Evolutionary conservation across 2,888 invertebrate species (phyloP).

Genomic region (Desoria tigrina): DNA sequence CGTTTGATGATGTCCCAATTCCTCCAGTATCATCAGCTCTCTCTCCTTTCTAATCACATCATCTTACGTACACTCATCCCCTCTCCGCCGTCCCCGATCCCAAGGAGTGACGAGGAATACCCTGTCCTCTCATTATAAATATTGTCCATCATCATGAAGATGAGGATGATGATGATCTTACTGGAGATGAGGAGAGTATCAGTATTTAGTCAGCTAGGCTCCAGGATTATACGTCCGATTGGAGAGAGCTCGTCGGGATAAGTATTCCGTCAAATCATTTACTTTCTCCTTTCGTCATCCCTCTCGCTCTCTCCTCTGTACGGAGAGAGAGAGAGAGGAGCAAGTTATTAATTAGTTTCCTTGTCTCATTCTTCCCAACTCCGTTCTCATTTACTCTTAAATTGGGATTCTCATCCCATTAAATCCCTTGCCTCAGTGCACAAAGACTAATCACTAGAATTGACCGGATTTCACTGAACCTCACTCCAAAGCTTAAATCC

Average conservation of each 20-base stretch:
- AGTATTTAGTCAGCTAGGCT: background rate
- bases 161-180: background rate
- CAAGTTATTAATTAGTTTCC: conserved; percentile 36
- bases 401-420: conserved; percentile 35
- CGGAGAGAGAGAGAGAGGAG: no score
- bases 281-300: conserved; percentile 4
- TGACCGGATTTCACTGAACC: conserved; percentile 28
- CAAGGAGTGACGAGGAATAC: no score
- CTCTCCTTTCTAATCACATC: background rate
- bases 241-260: no score
- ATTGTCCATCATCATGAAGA: no score
- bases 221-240: background rate
- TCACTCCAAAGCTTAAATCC: conserved; percentile 15
- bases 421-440: conserved; percentile 24
- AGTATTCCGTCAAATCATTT: conserved; percentile 6
- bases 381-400: conserved; percentile 20
- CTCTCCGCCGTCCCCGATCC: no score
- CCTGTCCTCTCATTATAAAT: background rate
- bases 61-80: conserved; percentile 3
- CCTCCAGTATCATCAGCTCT: no score
- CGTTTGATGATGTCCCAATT: background rate
- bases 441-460: conserved; percentile 29
- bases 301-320: no score
- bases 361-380: conserved; percentile 26
- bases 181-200: background rate